A percentile compares a stretch with the other conserved stretches of the same genome.
These are phyloP conservation scores for Sebastes taczanowskii DNA, from an alignment of 2,797 vertebrate genomes.

Conservation along the genomic window DNA sequence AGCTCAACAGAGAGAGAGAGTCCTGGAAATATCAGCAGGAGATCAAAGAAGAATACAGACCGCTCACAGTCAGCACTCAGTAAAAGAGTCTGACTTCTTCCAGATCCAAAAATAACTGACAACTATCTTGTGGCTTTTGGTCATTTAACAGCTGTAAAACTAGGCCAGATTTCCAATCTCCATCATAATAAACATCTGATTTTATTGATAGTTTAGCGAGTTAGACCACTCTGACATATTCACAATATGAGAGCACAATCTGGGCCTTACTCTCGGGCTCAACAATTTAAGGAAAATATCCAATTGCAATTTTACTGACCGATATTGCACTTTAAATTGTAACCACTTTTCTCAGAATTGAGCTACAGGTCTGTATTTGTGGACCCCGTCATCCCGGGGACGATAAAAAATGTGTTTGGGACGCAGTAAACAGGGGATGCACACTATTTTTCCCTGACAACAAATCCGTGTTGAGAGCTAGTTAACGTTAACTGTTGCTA, in stretches of 20 bases:
- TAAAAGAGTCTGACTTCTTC: constrained; percentile 41
- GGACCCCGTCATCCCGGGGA: too few relatives aligned
- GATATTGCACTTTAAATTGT: neutral
- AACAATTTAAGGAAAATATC: neutral
- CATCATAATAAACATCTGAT: neutral
- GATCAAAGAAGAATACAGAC: constrained; percentile 54
- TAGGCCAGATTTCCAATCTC: constrained; percentile 2
- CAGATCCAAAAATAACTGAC: constrained; percentile 43
- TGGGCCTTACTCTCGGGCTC: too few relatives aligned
- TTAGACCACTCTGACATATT: neutral
- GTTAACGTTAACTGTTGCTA: too few relatives aligned
- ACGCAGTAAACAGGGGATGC: too few relatives aligned
- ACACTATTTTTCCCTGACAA: too few relatives aligned
- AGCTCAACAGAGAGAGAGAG: neutral
- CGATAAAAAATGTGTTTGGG: too few relatives aligned
- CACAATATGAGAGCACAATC: neutral
- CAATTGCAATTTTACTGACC: neutral
- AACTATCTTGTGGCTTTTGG: constrained; percentile 4
- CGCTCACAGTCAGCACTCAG: constrained; percentile 22
- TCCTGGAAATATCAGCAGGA: constrained; percentile 52
- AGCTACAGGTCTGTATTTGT: neutral
- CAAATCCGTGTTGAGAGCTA: too few relatives aligned
- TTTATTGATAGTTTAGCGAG: neutral
- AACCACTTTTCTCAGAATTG: neutral
- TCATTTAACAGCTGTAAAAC: constrained; percentile 33